Evolutionary conservation across 2,888 invertebrate genomes (phyloP), one percentile per base, ranked within the genome.

Genomic region (Pheosia gnoma): DNA sequence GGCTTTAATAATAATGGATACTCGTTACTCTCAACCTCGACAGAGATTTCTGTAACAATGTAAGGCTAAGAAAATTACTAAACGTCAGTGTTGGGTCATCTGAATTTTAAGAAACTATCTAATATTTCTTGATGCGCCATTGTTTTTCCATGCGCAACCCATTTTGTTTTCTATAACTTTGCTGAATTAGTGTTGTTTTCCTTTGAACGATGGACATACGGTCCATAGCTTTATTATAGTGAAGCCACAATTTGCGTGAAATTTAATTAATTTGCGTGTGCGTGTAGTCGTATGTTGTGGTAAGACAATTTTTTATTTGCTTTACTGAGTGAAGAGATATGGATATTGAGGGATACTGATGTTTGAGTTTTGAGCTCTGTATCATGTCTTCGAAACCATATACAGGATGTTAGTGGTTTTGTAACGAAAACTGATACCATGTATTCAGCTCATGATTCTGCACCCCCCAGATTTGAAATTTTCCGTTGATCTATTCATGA

Each of bases 1-100:
- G 53, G n/a, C 61, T 61, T 25, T 78, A 75, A 80, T 80, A 72
- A 72, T 75, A 77, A 78, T 74, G 62, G 47, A 78, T 61, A 73
- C 68, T 74, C 66, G 66, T 73, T 70, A 65, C 62, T 66, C 63
- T 51, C 58, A 37, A 49, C 58, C 25, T 39, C 43, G 54, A 55
- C 60, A 51, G 68, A 39, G 10, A 70, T 71, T 66, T 68, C 62
- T 71, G 60, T 66, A 55, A 68, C 63, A 66, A 65, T 66, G 59
- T 66, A 64, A 38, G 63, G 67, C 65, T 59, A 59, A 49, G 65
- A 61, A 71, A 61, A 66, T 61, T 49, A 58, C 41, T 63, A 45
- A 43, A 43, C 49, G 54, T 57, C 47, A 45, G 43, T 25, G 36
- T 57, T 41, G 6, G 41, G 41, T 7, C 41, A 47, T 47, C n/a